Percentiles rank a stretch among this genome's conserved stretches.
These are phyloP conservation scores for Oreohelix idahoensis DNA, from an alignment of 1,140 invertebrate genomes.

Conservation along the genomic window DNA sequence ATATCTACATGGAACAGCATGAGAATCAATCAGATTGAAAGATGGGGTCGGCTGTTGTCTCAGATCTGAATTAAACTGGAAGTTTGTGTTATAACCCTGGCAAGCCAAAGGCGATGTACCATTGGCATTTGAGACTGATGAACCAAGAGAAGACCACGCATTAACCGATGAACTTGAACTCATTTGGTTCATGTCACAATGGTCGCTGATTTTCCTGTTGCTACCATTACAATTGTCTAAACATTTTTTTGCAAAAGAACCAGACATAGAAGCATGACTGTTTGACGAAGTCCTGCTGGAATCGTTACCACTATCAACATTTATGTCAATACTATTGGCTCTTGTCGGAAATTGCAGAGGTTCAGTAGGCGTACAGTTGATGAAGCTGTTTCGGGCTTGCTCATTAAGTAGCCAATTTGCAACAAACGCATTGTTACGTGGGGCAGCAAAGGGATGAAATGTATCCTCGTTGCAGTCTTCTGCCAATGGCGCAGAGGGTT, in stretches of 20 bases:
- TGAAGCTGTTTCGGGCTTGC: not conserved
- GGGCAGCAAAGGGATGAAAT: not conserved
- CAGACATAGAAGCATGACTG: too few relatives aligned
- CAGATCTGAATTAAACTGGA: too few relatives aligned
- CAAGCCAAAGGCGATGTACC: too few relatives aligned
- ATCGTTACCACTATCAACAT: not conserved
- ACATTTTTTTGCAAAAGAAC: too few relatives aligned
- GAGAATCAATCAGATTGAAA: not conserved
- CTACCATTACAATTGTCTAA: too few relatives aligned
- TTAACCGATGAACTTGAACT: too few relatives aligned
- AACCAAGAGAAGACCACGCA: too few relatives aligned
- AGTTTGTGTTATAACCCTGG: too few relatives aligned
- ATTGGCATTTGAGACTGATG: too few relatives aligned
- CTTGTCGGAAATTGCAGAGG: not conserved
- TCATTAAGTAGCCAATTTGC: slow-evolving; percentile 10
- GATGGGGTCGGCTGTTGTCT: too few relatives aligned
- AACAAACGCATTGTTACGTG: not conserved
- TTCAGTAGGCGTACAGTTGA: not conserved
- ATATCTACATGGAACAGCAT: not conserved
- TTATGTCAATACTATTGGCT: not conserved
- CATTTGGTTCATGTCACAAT: too few relatives aligned
- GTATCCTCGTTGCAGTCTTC: not conserved
- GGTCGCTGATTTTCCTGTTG: too few relatives aligned
- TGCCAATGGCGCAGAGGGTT: not conserved
- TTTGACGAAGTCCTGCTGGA: not conserved